Base-by-base conservation (phyloP, 2,797 vertebrate species). In the Pogonophryne albipinna region DNA sequence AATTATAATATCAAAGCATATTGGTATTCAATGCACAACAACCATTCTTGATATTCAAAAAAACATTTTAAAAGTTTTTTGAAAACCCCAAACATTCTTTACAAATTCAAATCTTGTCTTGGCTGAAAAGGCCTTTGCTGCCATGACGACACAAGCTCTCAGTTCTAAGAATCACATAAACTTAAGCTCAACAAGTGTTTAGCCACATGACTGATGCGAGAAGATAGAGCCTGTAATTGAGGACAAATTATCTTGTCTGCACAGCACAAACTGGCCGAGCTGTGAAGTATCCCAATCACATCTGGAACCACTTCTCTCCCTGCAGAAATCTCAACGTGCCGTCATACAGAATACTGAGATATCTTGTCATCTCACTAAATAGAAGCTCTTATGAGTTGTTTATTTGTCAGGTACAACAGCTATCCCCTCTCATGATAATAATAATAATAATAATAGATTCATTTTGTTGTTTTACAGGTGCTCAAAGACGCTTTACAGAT, bases 171-270 rank as follows among this genome's bases (percentile, higher is more conserved):
- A 71, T 87, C 73, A 74, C 73, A 82, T 70, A 2, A 81, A 78
- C 62, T 69, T 75, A 66, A 65, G 64, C 78, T 86, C 76, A 77
- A 85, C 80, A 77, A 90, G 83, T 74, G 44, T 74, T 79, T 60
- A 70, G 71, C 79, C 74, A 76, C 76, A 90, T 67, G 74, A 84
- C 61, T 80, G 78, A 90, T 86, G 76, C 53, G 63, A 90, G 79
- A 91, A 90, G 64, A 91, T 83, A 80, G 71, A 75, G 73, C 57
- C 83, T 82, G 76, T 91, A 89, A 93, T 80, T 89, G 83, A 86
- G 79, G 83, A 89, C 86, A 92, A 93, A 92, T 91, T 71, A 92
- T 91, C 86, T 90, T 86, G 85, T 86, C 86, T 80, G 77, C 73
- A 12, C 77, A 85, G 71, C 53, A 61, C 65, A 79, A 86, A 87